Evolutionary conservation across 2,113 vertebrate genomes (phyloP).

Genomic region (Plectropomus leopardus): DNA sequence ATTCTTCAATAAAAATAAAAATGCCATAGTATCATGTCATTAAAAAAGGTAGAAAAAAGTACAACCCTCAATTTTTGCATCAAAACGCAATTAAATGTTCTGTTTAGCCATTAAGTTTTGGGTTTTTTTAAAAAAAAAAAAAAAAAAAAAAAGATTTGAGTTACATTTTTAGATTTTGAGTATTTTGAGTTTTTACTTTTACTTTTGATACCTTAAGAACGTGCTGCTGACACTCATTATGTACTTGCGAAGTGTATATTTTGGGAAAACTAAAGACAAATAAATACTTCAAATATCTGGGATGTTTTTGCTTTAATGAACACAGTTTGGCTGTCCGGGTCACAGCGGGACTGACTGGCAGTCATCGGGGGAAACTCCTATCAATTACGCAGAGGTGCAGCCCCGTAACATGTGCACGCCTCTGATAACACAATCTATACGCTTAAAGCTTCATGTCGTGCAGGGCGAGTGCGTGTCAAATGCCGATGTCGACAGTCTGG

Average conservation of each 20-base stretch:
- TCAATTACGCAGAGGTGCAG: constrained; percentile 46
- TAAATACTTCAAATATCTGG: constrained; percentile 22
- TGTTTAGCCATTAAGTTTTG: too few relatives aligned
- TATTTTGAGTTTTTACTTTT: neutral
- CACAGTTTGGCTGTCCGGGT: neutral
- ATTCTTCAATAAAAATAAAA: too few relatives aligned
- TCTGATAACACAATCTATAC: constrained; percentile 84
- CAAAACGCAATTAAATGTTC: too few relatives aligned
- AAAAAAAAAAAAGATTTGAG: too few relatives aligned
- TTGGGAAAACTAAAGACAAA: neutral
- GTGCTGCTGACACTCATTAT: neutral
- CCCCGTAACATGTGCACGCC: constrained; percentile 57
- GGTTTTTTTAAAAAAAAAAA: too few relatives aligned
- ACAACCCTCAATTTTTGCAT: too few relatives aligned
- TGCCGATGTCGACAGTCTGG: neutral
- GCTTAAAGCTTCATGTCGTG: constrained; percentile 11
- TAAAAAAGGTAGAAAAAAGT: too few relatives aligned
- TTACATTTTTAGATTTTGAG: too few relatives aligned
- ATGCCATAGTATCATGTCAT: too few relatives aligned
- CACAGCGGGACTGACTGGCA: constrained; percentile 3
- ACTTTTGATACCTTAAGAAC: too few relatives aligned
- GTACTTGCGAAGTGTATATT: neutral
- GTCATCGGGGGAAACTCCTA: constrained; percentile 43
- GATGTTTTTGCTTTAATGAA: constrained; percentile 15
- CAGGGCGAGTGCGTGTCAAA: neutral